These are phyloP conservation scores for Cryptocephalus primarius DNA, from an alignment of 2,888 invertebrate species.

Conservation along the genomic window DNA sequence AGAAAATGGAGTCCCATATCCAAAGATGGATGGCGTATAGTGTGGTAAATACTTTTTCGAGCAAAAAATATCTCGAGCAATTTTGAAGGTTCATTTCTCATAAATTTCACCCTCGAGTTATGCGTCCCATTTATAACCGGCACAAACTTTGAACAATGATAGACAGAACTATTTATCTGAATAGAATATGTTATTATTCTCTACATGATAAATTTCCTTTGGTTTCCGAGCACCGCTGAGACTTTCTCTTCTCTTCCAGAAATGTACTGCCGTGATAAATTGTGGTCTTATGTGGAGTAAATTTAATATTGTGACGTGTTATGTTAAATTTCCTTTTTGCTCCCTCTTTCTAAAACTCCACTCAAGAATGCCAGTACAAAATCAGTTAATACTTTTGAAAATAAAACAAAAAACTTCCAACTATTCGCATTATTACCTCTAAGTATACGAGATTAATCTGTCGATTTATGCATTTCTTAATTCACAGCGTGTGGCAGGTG, in stretches of 20 bases:
- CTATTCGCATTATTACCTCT: no score
- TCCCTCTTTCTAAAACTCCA: not conserved
- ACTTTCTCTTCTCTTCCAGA: conserved; percentile 3
- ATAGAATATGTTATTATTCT: conserved; percentile 31
- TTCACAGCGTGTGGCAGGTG: no score
- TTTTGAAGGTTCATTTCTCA: conserved; percentile 39
- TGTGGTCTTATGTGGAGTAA: conserved; percentile 8
- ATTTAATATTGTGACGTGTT: conserved; percentile 9
- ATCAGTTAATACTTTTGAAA: no score
- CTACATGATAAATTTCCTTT: conserved; percentile 26
- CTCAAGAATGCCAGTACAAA: no score
- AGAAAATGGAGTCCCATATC: conserved; percentile 4
- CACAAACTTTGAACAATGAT: conserved; percentile 32
- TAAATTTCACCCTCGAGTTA: conserved; percentile 33
- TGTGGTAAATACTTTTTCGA: not conserved
- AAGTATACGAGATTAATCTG: no score
- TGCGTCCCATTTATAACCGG: conserved; percentile 29
- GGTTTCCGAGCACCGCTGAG: conserved; percentile 7
- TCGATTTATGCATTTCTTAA: no score
- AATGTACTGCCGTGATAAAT: conserved; percentile 12
- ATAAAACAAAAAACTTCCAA: no score
- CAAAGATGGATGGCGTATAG: conserved; percentile 25
- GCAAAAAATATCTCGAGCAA: conserved; percentile 15
- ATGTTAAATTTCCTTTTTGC: not conserved
- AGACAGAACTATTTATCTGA: conserved; percentile 36